Base-by-base conservation (phyloP, 2,797 vertebrate species). In the Cuniculus paca region DNA sequence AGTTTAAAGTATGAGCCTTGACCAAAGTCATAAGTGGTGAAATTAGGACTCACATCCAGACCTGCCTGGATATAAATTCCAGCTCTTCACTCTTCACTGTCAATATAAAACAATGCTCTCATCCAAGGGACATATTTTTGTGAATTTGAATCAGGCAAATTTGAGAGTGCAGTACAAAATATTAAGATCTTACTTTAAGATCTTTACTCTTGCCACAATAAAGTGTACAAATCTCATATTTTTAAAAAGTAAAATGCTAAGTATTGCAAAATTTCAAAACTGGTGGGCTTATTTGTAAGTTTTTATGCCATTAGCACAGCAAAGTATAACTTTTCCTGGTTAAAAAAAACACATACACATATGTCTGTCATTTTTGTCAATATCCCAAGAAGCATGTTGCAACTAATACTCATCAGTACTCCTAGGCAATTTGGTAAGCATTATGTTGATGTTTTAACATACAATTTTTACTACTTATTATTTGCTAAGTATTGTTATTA, bases 171-270 rank as follows among this genome's bases (percentile, higher is more conserved):
- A 74, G 39, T n/a, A 89, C 63, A 74, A 88, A 91, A 72, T 88
- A 91, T 72, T 86, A 77, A 89, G 24, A 54, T 70, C 13, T 72
- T 88, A 58, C 22, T 87, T 72, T 75, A 48, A n/a, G n/a, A n/a
- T n/a, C n/a, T n/a, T n/a, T n/a, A n/a, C n/a, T n/a, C n/a, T n/a
- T 60, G 86, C 78, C 65, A 90, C 95, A 81, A 86, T 48, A 96
- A 92, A 93, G 36, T 65, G 13, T 11, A 84, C 14, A 75, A 24
- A 63, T 48, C 14, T 79, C 31, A 72, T 42, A 24, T 42, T 91
- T 91, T 86, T 82, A 28, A 0, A 70, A 94, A 50, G 36, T 42
- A 68, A 70, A 92, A 34, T 65, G 6, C 48, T 39, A 72, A 74
- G 24, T 95, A 58, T 34, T 72, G 26, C 22, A 82, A 91, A 81